Conservation (phyloP, 2,888 invertebrate genomes). For the Hirtodrosophila duncani region DNA sequence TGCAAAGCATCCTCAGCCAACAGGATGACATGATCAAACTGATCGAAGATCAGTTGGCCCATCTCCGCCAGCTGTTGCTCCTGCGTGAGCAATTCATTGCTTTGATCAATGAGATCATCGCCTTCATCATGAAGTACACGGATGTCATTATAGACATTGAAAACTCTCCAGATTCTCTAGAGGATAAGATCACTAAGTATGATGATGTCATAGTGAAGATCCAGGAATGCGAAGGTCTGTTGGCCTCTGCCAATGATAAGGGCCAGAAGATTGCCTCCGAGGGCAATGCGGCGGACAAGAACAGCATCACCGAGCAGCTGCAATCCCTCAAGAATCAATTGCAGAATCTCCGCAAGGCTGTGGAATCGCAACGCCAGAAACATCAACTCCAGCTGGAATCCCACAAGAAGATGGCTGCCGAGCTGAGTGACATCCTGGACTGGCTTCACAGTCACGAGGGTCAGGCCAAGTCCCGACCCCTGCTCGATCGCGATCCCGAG, state of each 20-base stretch:
- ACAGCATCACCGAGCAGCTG: conserved; percentile 91
- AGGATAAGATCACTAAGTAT: conserved; percentile 92
- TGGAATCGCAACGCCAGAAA: conserved; percentile 91
- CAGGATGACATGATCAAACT: conserved; percentile 91
- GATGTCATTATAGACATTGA: conserved; percentile 91
- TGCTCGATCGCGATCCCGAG: conserved; percentile 86
- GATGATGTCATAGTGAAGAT: conserved; percentile 91
- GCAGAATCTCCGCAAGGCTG: conserved; percentile 86
- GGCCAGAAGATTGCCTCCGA: conserved; percentile 95
- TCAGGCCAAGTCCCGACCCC: conserved; percentile 88
- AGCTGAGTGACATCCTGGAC: conserved; percentile 89
- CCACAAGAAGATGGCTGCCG: conserved; percentile 89
- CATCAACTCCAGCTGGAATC: conserved; percentile 93
- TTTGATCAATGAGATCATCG: conserved; percentile 90
- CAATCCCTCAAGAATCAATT: conserved; percentile 92
- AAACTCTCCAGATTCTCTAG: conserved; percentile 87
- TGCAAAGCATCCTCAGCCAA: conserved; percentile 87
- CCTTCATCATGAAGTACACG: conserved; percentile 91
- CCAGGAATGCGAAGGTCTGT: conserved; percentile 92
- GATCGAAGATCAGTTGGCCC: conserved; percentile 91
- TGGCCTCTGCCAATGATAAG: conserved; percentile 93
- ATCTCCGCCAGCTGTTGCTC: conserved; percentile 86
- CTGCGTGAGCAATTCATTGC: conserved; percentile 93
- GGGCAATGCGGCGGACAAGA: conserved; percentile 91
- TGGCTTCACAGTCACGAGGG: conserved; percentile 91